These are phyloP conservation scores for Eulemur coronatus DNA, from an alignment of 2,797 vertebrate species.

Conservation along the genomic window DNA sequence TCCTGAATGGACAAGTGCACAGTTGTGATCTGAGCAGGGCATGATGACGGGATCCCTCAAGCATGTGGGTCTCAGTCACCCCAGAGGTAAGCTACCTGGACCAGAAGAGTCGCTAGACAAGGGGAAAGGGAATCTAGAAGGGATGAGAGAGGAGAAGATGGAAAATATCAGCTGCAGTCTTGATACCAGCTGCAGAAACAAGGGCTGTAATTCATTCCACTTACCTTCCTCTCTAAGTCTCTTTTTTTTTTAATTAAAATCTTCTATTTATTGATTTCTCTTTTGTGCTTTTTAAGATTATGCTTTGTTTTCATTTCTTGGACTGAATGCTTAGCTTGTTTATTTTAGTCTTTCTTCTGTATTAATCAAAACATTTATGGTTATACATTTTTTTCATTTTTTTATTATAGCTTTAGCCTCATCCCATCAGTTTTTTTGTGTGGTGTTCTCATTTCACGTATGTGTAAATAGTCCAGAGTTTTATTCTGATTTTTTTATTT, in stretches of 20 bases:
- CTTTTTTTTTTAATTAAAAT: not conserved
- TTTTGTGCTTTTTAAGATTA: not conserved
- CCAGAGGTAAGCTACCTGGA: not conserved
- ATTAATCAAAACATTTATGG: not conserved
- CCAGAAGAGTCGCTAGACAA: not conserved
- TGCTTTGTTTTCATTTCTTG: not conserved
- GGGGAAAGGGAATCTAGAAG: not conserved
- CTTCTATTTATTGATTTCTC: not conserved
- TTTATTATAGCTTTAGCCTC: not conserved
- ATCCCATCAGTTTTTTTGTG: not conserved
- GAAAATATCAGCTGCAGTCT: not conserved
- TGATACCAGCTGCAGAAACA: not conserved
- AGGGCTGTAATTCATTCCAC: not conserved
- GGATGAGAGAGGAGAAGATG: not conserved
- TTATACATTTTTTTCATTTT: not conserved
- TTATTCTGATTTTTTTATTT: slow-evolving; percentile 12
- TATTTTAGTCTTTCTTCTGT: slow-evolving; percentile 20
- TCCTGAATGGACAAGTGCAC: not conserved
- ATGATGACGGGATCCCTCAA: not conserved
- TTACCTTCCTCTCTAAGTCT: not conserved
- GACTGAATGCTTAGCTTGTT: not conserved
- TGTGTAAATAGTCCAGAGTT: not conserved
- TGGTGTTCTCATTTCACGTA: not conserved
- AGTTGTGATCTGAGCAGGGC: not conserved
- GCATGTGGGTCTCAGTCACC: not conserved